phyloP scores from a whole-genome alignment of 1,140 invertebrate species.

The Ganaspis sp. region DNA sequence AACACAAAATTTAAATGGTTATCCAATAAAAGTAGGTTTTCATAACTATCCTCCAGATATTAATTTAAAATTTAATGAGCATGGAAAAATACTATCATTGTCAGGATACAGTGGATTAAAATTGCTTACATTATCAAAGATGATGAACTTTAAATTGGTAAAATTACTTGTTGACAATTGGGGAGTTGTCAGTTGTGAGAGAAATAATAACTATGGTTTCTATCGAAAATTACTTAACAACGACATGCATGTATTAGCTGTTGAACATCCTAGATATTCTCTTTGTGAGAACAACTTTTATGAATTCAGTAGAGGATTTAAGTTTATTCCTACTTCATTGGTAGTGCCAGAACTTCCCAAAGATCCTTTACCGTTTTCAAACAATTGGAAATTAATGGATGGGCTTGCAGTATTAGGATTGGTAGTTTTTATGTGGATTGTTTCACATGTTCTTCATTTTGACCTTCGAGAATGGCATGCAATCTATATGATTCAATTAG shows the following conservation, averaged over 20 bases:
- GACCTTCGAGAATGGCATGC: background rate
- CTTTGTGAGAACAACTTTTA: background rate
- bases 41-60: background rate
- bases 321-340: background rate
- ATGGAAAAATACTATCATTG: background rate
- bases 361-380: background rate
- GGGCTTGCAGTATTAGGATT: background rate
- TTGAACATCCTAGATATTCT: constrained; percentile 3
- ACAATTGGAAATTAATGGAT: background rate
- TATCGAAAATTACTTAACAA: background rate
- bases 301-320: background rate
- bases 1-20: background rate
- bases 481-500: background rate
- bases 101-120: background rate
- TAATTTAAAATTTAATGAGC: background rate
- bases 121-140: background rate
- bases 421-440: background rate
- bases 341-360: background rate
- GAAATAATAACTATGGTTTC: background rate
- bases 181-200: background rate
- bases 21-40: background rate
- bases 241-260: background rate
- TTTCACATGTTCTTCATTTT: background rate
- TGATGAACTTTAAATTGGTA: background rate
- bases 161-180: background rate